Percentiles rank a stretch among this genome's conserved stretches.
phyloP scores from a whole-genome alignment of 2,888 invertebrate species.

The Synergus itoensis region DNA sequence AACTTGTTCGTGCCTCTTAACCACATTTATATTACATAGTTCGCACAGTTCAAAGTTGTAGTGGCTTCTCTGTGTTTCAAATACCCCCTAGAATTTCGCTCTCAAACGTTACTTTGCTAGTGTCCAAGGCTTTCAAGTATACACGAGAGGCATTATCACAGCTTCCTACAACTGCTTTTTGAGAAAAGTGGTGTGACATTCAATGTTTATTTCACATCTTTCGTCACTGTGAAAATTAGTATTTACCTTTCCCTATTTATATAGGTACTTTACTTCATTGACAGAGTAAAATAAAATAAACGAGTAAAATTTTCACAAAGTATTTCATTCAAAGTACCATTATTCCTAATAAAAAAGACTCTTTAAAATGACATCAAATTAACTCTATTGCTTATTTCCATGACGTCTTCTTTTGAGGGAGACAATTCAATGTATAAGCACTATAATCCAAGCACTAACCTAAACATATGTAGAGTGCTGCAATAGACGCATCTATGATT shows the following conservation, averaged over 20 bases:
- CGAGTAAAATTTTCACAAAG: not conserved
- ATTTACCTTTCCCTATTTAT: not conserved
- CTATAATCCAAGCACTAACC: not conserved
- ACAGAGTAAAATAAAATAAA: not conserved
- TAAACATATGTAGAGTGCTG: not conserved
- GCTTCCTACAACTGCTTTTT: not conserved
- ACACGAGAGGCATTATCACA: constrained; percentile 24
- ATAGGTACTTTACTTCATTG: not conserved
- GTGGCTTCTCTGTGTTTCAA: constrained; percentile 30
- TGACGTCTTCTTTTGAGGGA: not conserved
- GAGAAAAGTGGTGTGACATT: not conserved
- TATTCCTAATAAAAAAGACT: not conserved
- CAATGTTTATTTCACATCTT: constrained; percentile 13
- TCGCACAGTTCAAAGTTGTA: constrained; percentile 25
- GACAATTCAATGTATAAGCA: not conserved
- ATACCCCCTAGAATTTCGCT: constrained; percentile 17
- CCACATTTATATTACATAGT: constrained; percentile 38
- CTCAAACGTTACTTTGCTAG: constrained; percentile 27
- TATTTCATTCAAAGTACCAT: not conserved
- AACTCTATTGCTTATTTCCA: too few relatives aligned
- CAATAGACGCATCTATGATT: not conserved
- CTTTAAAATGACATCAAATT: too few relatives aligned
- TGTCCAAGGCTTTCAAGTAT: constrained; percentile 22
- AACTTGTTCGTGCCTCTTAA: constrained; percentile 28
- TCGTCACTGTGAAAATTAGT: not conserved